Percentiles rank a stretch among this genome's conserved stretches.
Evolutionary conservation across 2,888 invertebrate genomes (phyloP).

Genomic region (Rapana venosa): DNA sequence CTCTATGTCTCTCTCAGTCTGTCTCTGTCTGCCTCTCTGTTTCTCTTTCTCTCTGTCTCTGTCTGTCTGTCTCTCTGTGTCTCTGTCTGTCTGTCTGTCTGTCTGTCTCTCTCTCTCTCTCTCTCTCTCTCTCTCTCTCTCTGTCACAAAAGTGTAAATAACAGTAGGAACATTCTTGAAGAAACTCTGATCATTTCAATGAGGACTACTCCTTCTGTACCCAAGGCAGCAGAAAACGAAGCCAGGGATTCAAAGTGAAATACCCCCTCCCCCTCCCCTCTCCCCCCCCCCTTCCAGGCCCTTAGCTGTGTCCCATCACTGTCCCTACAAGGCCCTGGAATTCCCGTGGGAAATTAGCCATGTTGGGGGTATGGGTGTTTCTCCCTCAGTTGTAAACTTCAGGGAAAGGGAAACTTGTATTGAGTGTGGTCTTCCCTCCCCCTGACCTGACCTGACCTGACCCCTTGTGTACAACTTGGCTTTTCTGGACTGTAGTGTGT

Average conservation of each 20-base stretch:
- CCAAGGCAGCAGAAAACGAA: neutral
- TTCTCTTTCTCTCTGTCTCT: neutral
- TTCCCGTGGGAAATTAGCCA: no score
- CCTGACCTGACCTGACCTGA: no score
- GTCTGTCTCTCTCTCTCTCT: neutral
- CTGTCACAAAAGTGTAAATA: neutral
- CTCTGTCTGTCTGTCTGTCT: neutral
- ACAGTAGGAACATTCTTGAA: neutral
- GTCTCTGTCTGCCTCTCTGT: no score
- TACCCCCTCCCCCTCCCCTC: neutral
- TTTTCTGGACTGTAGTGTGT: neutral
- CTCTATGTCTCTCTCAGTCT: no score
- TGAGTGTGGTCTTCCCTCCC: no score
- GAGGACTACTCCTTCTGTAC: neutral
- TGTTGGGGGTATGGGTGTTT: no score
- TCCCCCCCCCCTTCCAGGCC: no score
- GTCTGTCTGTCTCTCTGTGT: neutral
- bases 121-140: conserved; percentile 1
- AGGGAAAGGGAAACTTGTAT: no score
- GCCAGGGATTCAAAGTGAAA: neutral
- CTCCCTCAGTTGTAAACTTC: no score
- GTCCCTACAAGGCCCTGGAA: no score
- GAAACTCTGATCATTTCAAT: neutral
- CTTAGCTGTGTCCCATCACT: no score
- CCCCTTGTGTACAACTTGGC: no score